Evolutionary conservation across 1,140 invertebrate species (phyloP), one percentile per base, ranked within the genome.

Genomic region (Pogonognathellus flavescens): DNA sequence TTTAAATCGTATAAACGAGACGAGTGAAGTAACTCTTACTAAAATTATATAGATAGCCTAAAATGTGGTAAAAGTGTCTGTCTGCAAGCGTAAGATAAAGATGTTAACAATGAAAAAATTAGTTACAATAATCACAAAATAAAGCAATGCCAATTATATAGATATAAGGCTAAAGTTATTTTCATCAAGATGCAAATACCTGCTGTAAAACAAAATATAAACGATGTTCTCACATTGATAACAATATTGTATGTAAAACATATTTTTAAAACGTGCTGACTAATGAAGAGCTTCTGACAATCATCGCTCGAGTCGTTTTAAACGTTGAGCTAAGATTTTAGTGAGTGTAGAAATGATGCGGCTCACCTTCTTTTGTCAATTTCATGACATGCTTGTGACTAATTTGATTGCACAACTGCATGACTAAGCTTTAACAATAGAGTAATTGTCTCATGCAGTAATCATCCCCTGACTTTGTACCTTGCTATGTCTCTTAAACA

Each of bases 351-450:
- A 22, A 25, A 66, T 66, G 20, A 66, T 25, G 22, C 62, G 22
- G 20, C 62, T 66, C 62, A 66, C 62, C 62, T 66, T 66, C 62
- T 66, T 66, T 66, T 66, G 25, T 66, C 62, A 55, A 55, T 14
- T 16, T 55, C 53, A 55, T 66, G 62, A 11, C 62, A 66, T 66
- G 62, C 62, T 66, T 66, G 14, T 66, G 22, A 25, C 62, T 66
- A 66, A 66, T 66, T 66, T 66, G 10, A 25, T 66, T 66, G 14
- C 22, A 14, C 62, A 66, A 66, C 62, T 22, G 20, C 22, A 66
- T 41, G 31, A 41, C 31, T 41, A 41, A 41, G 31, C 31, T 41
- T 41, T 41, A 41, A 41, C 31, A 41, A 41, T 41, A 41, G 31
- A 41, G 22, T 25, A 66, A 22, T 66, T 66, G 62, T 66, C 62